Evolutionary conservation across 1,140 invertebrate species (phyloP).

Genomic region (Halyomorpha halys): DNA sequence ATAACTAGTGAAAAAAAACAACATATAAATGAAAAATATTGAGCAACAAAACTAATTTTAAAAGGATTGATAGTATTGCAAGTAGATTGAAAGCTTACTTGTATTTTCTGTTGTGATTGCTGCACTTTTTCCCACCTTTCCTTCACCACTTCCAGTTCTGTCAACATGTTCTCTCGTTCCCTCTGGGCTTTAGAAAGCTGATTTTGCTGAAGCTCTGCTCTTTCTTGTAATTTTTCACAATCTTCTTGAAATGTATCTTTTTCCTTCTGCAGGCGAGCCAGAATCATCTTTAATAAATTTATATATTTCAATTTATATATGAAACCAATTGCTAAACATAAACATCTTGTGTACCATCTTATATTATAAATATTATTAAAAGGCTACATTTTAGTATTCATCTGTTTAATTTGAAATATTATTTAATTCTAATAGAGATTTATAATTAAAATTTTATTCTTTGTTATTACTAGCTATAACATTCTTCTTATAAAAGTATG

Average conservation of each 20-base stretch:
- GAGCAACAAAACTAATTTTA: too few relatives aligned
- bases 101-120: conserved; percentile 68
- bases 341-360: background rate
- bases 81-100: conserved; percentile 39
- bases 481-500: too few relatives aligned
- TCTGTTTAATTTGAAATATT: background rate
- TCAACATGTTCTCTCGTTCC: conserved; percentile 69
- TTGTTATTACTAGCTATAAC: too few relatives aligned
- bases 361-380: background rate
- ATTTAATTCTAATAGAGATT: too few relatives aligned
- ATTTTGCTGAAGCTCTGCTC: conserved; percentile 63
- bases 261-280: conserved; percentile 77
- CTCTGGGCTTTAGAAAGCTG: conserved; percentile 72
- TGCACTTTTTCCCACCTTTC: conserved; percentile 82
- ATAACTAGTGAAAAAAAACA: conserved; percentile 15
- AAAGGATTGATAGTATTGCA: too few relatives aligned
- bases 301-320: too few relatives aligned
- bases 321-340: conserved; percentile 4
- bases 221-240: conserved; percentile 66
- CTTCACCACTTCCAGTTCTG: conserved; percentile 74
- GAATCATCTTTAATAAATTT: conserved; percentile 42
- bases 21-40: conserved; percentile 20
- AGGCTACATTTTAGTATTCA: background rate
- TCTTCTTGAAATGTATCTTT: conserved; percentile 70
- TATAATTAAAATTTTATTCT: too few relatives aligned